A percentile compares a stretch with the other conserved stretches of the same genome.
These are phyloP conservation scores for Zaprionus nigranus DNA, from an alignment of 1,140 invertebrate species.

Conservation along the genomic window DNA sequence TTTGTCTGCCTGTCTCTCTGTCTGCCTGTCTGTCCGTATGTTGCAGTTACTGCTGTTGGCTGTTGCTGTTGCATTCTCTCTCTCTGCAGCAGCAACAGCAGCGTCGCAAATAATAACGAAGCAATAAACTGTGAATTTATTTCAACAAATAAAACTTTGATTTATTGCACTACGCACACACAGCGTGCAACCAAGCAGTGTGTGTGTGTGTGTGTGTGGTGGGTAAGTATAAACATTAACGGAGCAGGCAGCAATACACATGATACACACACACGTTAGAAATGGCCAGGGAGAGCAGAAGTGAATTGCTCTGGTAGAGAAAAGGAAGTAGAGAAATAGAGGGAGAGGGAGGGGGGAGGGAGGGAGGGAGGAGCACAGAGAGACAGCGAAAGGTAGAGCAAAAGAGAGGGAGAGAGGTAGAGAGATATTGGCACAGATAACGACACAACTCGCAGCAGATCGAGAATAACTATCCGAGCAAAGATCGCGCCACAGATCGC, in stretches of 20 bases:
- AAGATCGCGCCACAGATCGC: constrained; percentile 28
- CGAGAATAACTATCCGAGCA: constrained; percentile 24
- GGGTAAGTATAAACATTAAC: constrained; percentile 48
- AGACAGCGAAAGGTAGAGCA: not conserved
- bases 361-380: not conserved
- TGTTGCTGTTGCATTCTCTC: constrained; percentile 3
- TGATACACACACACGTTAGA: constrained; percentile 29
- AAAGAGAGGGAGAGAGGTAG: not conserved
- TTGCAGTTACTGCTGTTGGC: constrained; percentile 16
- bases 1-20: constrained; percentile 43
- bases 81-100: not conserved
- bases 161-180: constrained; percentile 78
- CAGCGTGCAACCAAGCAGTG: constrained; percentile 64
- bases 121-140: constrained; percentile 82
- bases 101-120: constrained; percentile 73
- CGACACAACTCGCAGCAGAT: constrained; percentile 27
- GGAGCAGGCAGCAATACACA: constrained; percentile 32
- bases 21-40: no score
- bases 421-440: constrained; percentile 51
- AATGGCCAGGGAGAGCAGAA: constrained; percentile 33
- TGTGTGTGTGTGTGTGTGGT: constrained; percentile 14
- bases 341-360: not conserved
- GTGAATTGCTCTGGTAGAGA: constrained; percentile 30
- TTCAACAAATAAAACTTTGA: constrained; percentile 83
- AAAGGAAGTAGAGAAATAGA: not conserved